Evolutionary conservation across 1,140 invertebrate genomes (phyloP), one percentile per base, ranked within the genome.

Genomic region (Zaprionus lachaisei): DNA sequence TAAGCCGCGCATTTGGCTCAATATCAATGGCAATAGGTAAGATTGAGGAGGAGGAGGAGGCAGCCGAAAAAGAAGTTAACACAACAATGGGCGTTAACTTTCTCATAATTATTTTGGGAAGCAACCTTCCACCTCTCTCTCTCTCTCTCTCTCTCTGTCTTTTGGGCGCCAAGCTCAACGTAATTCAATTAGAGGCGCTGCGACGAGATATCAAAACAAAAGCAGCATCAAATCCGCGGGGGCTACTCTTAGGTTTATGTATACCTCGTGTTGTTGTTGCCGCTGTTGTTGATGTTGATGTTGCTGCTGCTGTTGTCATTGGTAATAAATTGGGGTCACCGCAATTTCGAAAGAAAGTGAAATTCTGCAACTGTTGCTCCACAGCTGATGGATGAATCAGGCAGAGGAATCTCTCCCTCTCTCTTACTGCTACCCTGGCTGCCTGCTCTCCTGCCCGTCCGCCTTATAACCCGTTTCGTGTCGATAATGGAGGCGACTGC

Each of bases 321-420:
- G 75, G 83, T 68, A 68, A 83, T 85, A 82, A 81, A 89, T 89
- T 68, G 85, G 80, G 83, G 83, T 86, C 83, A 81, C 64, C 84
- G 83, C 77, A 87, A 87, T 81, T 90, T 90, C 72, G 80, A 90
- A 89, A 90, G 85, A 89, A 89, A 89, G 85, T 89, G 85, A 89
- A 89, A 89, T 89, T 89, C 85, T 89, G 82, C 83, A 87, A 83
- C 81, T 70, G 83, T 78, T 87, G 77, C 56, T 74, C 65, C 73
- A 81, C 80, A 83, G 80, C 80, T 83, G 81, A 83, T 71, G 70
- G 67, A 80, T 83, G 77, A 69, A 76, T 73, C 63, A 78, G 69
- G 49, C 69, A 44, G 6, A 28, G 56, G 17, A 14, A 44, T 66
- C 38, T 28, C 24, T 38, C 44, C 63, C 15, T 37, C 26, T 14